Percentiles rank a stretch among this genome's conserved stretches.
phyloP scores from a whole-genome alignment of 1,140 invertebrate genomes.

The Pseudomyrmex flavicornis region DNA sequence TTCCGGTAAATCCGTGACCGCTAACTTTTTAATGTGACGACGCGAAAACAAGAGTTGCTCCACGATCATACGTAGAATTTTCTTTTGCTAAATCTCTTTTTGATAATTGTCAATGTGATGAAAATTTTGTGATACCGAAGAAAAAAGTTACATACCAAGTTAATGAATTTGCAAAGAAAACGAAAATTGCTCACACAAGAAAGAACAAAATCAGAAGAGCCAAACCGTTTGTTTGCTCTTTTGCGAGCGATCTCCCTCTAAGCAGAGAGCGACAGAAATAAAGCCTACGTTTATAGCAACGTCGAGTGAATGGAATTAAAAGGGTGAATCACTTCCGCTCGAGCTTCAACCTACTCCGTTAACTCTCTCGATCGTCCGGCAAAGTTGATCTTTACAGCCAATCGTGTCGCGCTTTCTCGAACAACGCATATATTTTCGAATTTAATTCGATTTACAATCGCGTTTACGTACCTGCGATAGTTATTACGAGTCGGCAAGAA shows the following conservation, averaged over 20 bases:
- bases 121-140: too few relatives aligned
- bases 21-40: background rate
- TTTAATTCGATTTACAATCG: background rate
- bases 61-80: too few relatives aligned
- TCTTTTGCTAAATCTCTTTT: too few relatives aligned
- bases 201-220: background rate
- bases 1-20: background rate
- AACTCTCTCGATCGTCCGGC: slow-evolving; percentile 32
- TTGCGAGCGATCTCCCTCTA: background rate
- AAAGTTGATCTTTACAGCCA: background rate
- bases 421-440: slow-evolving; percentile 4
- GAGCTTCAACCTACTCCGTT: slow-evolving; percentile 10
- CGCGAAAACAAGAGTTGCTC: background rate
- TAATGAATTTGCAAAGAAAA: too few relatives aligned
- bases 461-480: background rate
- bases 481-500: background rate
- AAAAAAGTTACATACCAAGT: background rate
- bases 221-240: background rate
- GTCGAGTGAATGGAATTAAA: slow-evolving; percentile 39
- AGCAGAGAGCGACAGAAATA: slow-evolving; percentile 30
- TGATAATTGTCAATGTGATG: too few relatives aligned
- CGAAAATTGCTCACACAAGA: background rate
- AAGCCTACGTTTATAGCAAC: slow-evolving; percentile 34
- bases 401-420: slow-evolving; percentile 17
- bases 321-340: slow-evolving; percentile 47